phyloP scores from a whole-genome alignment of 2,888 invertebrate genomes.

The Sesia bembeciformis region DNA sequence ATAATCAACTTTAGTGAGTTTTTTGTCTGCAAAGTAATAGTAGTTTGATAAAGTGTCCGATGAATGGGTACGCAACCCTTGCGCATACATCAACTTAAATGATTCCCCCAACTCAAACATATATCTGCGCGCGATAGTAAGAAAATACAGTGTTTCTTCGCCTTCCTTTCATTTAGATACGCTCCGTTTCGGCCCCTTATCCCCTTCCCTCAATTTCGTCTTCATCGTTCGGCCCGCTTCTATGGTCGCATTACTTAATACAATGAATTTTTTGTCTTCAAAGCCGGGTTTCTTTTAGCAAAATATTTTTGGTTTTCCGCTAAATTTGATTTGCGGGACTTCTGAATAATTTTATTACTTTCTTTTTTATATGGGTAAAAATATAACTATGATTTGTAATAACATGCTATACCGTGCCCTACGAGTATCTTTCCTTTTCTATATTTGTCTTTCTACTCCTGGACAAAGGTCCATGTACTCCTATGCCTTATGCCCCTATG shows the following conservation, averaged over 20 bases:
- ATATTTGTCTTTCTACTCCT: no score
- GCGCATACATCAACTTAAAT: slow-evolving; percentile 38
- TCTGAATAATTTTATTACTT: no score
- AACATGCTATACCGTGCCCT: no score
- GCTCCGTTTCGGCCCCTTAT: slow-evolving; percentile 32
- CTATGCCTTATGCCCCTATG: no score
- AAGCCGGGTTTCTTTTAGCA: slow-evolving; percentile 13
- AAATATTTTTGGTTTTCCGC: background rate
- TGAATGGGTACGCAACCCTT: slow-evolving; percentile 13
- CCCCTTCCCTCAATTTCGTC: slow-evolving; percentile 37
- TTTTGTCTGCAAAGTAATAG: slow-evolving; percentile 3
- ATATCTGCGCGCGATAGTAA: slow-evolving; percentile 34
- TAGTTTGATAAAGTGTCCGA: slow-evolving; percentile 7
- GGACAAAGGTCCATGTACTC: no score
- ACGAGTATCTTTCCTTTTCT: no score
- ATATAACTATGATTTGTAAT: no score
- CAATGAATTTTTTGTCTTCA: slow-evolving; percentile 34
- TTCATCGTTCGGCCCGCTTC: slow-evolving; percentile 34
- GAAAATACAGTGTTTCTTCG: slow-evolving; percentile 31
- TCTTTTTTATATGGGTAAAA: no score
- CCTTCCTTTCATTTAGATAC: slow-evolving; percentile 44
- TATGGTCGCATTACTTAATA: slow-evolving; percentile 40
- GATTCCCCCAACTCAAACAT: slow-evolving; percentile 27
- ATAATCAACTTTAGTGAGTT: background rate
- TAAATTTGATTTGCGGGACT: background rate